Percentiles rank a stretch among this genome's conserved stretches.
phyloP scores from a whole-genome alignment of 2,888 invertebrate genomes.

The Hemithea aestivaria region DNA sequence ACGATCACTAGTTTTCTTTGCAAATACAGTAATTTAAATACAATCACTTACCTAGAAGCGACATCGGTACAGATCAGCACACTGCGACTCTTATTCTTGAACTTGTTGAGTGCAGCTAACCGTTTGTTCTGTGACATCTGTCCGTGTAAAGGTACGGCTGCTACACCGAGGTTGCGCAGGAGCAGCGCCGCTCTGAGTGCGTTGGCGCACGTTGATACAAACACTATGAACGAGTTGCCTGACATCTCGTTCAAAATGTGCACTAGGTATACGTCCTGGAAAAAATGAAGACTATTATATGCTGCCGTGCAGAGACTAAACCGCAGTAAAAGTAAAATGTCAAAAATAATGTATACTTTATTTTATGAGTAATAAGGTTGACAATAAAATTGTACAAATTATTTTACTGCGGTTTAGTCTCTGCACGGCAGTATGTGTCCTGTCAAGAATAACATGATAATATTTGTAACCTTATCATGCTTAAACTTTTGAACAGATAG shows the following conservation, averaged over 20 bases:
- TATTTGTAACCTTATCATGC: too few species aligned
- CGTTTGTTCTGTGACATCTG: constrained; percentile 99
- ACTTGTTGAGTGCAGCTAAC: constrained; percentile 96
- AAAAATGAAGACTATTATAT: background rate
- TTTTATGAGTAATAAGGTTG: too few species aligned
- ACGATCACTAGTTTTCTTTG: too few species aligned
- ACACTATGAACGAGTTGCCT: constrained; percentile 98
- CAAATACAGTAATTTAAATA: background rate
- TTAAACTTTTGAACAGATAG: too few species aligned
- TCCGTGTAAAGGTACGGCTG: constrained; percentile 98
- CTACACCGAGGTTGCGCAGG: constrained; percentile 92
- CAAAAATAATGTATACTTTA: too few species aligned
- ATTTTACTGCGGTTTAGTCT: too few species aligned
- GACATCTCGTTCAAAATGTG: constrained; percentile 96
- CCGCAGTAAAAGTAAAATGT: too few species aligned
- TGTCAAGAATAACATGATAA: too few species aligned
- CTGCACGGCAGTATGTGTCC: too few species aligned
- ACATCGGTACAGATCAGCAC: constrained; percentile 99
- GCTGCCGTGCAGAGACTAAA: too few species aligned
- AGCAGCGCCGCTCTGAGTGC: constrained; percentile 93
- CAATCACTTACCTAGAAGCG: constrained; percentile 87
- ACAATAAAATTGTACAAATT: too few species aligned
- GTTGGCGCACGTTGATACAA: constrained; percentile 96
- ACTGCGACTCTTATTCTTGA: constrained; percentile 94
- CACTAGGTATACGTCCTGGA: constrained; percentile 95